Conservation (phyloP, 2,113 vertebrate genomes). For the Asarcornis scutulata region DNA sequence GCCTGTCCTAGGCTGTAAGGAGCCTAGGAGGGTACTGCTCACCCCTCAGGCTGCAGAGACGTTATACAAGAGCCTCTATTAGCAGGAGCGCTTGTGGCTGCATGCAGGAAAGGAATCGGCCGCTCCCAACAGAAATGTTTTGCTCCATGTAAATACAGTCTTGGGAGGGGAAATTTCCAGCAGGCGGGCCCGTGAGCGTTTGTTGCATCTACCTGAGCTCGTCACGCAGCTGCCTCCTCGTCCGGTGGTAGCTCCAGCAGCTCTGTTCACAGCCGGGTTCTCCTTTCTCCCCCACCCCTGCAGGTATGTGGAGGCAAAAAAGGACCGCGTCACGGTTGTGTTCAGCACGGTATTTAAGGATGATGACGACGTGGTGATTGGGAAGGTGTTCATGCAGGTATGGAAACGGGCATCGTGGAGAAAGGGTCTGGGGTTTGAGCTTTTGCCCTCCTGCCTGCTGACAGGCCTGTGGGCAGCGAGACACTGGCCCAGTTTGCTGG, state of each 20-base stretch:
- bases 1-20: neutral
- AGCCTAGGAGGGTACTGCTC: neutral
- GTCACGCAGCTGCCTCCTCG: rapidly evolving
- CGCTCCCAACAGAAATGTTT: neutral
- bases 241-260: neutral
- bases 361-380: conserved; percentile 96
- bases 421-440: neutral
- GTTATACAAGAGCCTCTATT: conserved; percentile 20
- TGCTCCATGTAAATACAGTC: conserved; percentile 16
- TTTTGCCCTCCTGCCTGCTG: too few species aligned
- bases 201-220: neutral
- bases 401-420: neutral
- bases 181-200: neutral
- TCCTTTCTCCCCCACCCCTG: conserved; percentile 8
- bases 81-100: conserved; percentile 26
- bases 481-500: too few species aligned
- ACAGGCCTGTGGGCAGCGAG: too few species aligned
- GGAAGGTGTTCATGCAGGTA: conserved; percentile 99
- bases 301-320: conserved; percentile 98
- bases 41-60: neutral
- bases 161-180: neutral
- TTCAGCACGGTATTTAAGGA: conserved; percentile 99
- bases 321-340: conserved; percentile 96
- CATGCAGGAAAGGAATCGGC: neutral
- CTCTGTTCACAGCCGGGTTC: neutral